Conservation (phyloP, 2,113 vertebrate genomes). For the Callipepla californica region DNA sequence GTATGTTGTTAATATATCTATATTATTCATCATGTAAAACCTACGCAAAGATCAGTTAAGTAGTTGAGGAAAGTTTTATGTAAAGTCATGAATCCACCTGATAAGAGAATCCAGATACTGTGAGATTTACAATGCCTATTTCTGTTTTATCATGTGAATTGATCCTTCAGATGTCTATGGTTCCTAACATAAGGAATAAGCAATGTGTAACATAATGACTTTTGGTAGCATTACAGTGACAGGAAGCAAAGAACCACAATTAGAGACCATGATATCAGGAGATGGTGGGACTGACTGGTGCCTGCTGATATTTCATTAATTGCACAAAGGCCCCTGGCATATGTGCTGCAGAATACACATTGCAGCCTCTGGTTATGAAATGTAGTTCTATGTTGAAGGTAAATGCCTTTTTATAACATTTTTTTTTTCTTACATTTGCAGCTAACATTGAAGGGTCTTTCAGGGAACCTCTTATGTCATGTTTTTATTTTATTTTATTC, state of each 20-base stretch:
- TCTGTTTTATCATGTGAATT: background rate
- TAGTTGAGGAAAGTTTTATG: accelerated
- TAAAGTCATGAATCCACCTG: background rate
- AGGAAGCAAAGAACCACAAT: background rate
- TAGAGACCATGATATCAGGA: background rate
- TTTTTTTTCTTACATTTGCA: accelerated
- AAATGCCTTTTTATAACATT: background rate
- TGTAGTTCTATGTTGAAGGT: background rate
- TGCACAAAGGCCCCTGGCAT: background rate
- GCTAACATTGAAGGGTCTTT: background rate
- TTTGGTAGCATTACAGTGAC: background rate
- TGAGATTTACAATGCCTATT: background rate
- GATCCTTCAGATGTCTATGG: background rate
- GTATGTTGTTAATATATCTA: background rate
- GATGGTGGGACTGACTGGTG: background rate
- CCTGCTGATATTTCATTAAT: background rate
- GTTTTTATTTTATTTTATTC: background rate
- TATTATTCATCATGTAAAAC: background rate
- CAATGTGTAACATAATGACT: background rate
- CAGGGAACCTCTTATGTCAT: background rate
- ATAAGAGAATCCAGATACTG: background rate
- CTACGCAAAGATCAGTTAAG: background rate
- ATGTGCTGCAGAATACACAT: accelerated
- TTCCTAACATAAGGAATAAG: background rate
- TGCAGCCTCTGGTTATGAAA: background rate